phyloP scores from a whole-genome alignment of 2,888 invertebrate species.

The Blastobasis adustella region DNA sequence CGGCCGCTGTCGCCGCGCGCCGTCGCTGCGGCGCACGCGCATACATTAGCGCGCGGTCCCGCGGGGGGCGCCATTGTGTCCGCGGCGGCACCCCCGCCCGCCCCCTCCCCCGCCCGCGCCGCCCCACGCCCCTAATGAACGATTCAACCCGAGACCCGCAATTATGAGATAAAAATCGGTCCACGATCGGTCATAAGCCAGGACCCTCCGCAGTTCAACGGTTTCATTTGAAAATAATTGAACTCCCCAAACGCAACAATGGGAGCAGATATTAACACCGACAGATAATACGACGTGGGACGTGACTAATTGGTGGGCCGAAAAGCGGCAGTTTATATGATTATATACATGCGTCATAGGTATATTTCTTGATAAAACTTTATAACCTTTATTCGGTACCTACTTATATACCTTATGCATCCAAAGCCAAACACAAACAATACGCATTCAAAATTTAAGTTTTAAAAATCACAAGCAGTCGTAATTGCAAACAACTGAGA shows the following conservation, averaged over 20 bases:
- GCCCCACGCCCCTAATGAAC: conserved; percentile 50
- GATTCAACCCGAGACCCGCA: conserved; percentile 56
- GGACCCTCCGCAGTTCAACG: conserved; percentile 9
- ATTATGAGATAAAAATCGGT: conserved; percentile 63
- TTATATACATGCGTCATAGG: no score
- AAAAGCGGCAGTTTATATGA: no score
- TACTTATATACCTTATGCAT: no score
- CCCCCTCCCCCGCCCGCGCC: conserved; percentile 21
- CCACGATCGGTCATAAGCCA: conserved; percentile 31
- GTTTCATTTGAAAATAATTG: conserved; percentile 11
- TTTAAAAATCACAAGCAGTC: no score
- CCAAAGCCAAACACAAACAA: no score
- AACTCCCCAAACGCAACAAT: background rate
- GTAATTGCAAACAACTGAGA: no score
- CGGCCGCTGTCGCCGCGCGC: conserved; percentile 41
- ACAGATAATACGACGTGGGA: background rate
- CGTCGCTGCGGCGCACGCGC: conserved; percentile 44
- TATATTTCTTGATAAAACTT: no score
- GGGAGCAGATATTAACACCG: background rate
- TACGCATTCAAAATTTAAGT: no score
- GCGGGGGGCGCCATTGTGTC: conserved; percentile 65
- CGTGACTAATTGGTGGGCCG: background rate
- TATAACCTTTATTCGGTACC: no score
- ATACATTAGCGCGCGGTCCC: conserved; percentile 64
- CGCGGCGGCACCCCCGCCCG: conserved; percentile 31